Base-by-base conservation (phyloP, 2,888 invertebrate species). In the Ophion slaviceki region DNA sequence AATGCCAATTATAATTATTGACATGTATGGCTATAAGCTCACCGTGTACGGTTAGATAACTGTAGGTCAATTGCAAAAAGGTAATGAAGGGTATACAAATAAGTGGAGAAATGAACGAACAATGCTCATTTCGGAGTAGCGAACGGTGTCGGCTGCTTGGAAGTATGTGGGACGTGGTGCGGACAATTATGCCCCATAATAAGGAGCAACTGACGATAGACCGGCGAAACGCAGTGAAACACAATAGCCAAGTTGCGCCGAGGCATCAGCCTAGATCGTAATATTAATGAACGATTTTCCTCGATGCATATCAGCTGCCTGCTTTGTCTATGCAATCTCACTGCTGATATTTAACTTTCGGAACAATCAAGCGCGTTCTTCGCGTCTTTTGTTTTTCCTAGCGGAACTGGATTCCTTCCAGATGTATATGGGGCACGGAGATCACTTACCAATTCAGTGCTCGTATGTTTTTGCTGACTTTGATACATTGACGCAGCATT, bases 361-460 rank as follows among this genome's bases (percentile, higher is more conserved):
- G 20, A 76, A 75, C 53, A 68, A 70, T 76, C 70, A 61, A 36
- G 32, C 47, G 20, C 57, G 10, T 11, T 79, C 32, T 61, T 28
- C 28, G 59, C 11, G 32, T 36, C 32, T 61, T 61, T 40, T 40
- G 24, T 68, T 53, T 28, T 11, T 66, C 36, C 24, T n/a, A 28
- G 40, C 59, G 62, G 61, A 80, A 72, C 67, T 14, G 28, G 62
- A 40, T n/a, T 14, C 57, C 14, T 64, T 64, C 64, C 64, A 20
- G 20, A 40, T 24, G 10, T 66, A 66, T 4, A 40, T 36, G 20
- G 28, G 17, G 2, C 68, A 36, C 40, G 10, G n/a, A 67, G 11
- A 62, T 80, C 70, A 77, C 75, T 89, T 90, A 92, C 92, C 91
- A 88, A 87, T 77, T 88, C 83, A 36, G 88, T 86, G 40, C 88